Base-by-base conservation (phyloP, 2,888 invertebrate species). In the Unio delphinus region DNA sequence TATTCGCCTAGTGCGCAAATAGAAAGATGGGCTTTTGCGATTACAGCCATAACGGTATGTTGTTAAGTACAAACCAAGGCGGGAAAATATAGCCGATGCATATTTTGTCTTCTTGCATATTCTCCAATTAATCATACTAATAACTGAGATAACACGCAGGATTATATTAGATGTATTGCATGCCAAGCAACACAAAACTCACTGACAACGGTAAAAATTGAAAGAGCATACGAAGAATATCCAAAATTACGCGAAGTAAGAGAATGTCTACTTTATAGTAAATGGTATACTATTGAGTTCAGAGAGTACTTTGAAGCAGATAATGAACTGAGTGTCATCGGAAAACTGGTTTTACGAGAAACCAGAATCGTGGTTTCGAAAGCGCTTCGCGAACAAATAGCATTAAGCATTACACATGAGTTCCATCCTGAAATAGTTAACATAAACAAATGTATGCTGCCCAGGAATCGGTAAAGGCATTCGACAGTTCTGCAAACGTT, bases 1-100 rank as follows among this genome's bases (percentile, higher is more conserved):
- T 81, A 81, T 28, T 74, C 72, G 5, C 68, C 74, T 26, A 79
- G 80, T 72, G 79, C 85, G 2, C 63, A 82, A 23, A 75, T 87
- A 8, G 80, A 82, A 70, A 58, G 83, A 18, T 82, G 81, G 82
- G 65, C 23, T 77, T 15, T 64, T 85, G 15, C 54, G 78, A 55
- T 34, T 84, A 23, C 76, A 77, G 59, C 74, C 72, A 20, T 83
- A 74, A 62, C 59, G 61, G 23, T 78, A 78, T 23, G 63, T 45
- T 4, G 76, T 76, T 2, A 63, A 62, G 17, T 61, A 78, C 54
- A 76, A 75, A 7, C 65, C 67, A 18, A 76, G 76, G 6, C 11
- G 54, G 26, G 20, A 59, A 11, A 78, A 76, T 62, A 73, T 73
- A 23, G 75, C 75, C 54, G 76, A 80, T 61, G n/a, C 68, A 0